Base-by-base conservation (phyloP, 1,140 invertebrate species). In the Solenopsis fugax region DNA sequence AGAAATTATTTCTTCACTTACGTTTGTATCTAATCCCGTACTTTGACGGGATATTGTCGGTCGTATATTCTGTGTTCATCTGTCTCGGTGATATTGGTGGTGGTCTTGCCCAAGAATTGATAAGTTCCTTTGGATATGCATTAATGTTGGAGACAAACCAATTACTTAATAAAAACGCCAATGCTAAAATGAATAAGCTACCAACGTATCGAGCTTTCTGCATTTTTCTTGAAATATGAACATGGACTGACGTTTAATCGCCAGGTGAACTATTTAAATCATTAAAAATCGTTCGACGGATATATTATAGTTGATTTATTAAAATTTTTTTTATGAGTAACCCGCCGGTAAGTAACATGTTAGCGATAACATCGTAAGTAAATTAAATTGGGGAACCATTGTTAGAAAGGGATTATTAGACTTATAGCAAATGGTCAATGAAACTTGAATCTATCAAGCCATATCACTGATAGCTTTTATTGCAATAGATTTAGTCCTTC, bases 1-100 rank as follows among this genome's bases (percentile, higher is more conserved):
- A 80, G 37, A 18, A 18, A 56, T 16, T 56, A 37, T 37, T 64
- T 73, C 10, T 52, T 81, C 10, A 69, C 86, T 88, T 72, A 88
- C 86, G 71, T 86, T 37, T 88, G 21, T 88, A 88, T 18, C 34
- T 86, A 37, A 88, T 87, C 16, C 29, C 29, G 2, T 29, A 29
- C 1, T 29, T 16, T 2, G 4, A 1, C 13, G 16, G 41, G 41
- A 41, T 24, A n/a, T 5, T 3, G 4, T 52, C 9, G 6, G 37
- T 18, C 4, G 4, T 45, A 37, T 37, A 3, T 4, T 7, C 41
- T 58, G 34, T 41, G 37, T 41, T 37, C 18, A 29, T 16, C 6
- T 41, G 0, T 41, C 16, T 41, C 3, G 34, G 9, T 13, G 29
- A 16, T 24, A 18, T 21, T 41, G 12, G 12, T 41, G 12, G 10